Evolutionary conservation across 2,113 vertebrate species (phyloP).

Genomic region (Atherinomorus stipes): DNA sequence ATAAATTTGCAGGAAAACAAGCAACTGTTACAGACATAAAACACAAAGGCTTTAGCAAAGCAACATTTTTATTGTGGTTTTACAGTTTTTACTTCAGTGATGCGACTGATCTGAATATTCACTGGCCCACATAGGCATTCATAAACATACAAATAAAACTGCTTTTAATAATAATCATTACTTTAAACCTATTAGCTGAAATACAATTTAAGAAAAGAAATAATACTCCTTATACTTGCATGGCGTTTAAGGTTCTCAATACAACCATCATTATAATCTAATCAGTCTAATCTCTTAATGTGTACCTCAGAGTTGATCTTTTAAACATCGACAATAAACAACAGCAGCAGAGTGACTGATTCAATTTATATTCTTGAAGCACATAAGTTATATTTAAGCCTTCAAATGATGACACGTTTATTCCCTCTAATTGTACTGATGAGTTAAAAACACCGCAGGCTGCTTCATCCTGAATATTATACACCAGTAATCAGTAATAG

Average conservation of each 20-base stretch:
- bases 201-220: slow-evolving; percentile 1
- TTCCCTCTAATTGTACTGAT: slow-evolving; percentile 35
- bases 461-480: slow-evolving; percentile 13
- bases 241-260: background rate
- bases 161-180: background rate
- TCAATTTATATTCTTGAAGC: slow-evolving; percentile 23
- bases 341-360: slow-evolving; percentile 3
- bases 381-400: slow-evolving; percentile 26
- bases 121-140: no score
- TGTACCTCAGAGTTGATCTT: slow-evolving; percentile 8
- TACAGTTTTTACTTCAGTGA: no score
- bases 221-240: background rate
- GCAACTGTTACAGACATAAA: no score
- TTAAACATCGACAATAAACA: slow-evolving; percentile 22
- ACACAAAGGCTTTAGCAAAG: no score
- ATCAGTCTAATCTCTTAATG: background rate
- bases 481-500: slow-evolving; percentile 11
- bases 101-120: no score
- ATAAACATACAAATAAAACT: background rate
- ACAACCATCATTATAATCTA: slow-evolving; percentile 11
- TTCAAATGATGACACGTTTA: slow-evolving; percentile 28
- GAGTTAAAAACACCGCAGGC: slow-evolving; percentile 28
- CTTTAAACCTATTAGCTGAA: background rate
- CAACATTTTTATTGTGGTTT: background rate
- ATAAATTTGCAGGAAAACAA: no score